A percentile compares a stretch with the other conserved stretches of the same genome.
Conservation (phyloP, 2,797 vertebrate species). For the Myioborus miniatus region DNA sequence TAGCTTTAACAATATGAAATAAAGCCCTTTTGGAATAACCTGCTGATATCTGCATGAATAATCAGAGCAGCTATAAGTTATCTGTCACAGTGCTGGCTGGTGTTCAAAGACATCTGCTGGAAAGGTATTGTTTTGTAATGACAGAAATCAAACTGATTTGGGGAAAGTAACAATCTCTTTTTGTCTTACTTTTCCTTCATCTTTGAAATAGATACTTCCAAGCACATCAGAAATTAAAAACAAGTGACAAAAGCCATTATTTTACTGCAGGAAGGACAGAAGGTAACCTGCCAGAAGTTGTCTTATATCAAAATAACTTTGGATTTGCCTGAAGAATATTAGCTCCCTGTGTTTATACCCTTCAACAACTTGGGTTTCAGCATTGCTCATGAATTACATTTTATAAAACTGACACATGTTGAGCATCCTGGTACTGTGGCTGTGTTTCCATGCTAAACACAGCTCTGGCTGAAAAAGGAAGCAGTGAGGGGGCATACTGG, state of each 20-base stretch:
- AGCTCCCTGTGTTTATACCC: background rate
- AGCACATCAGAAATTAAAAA: slow-evolving; percentile 28
- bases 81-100: slow-evolving; percentile 54
- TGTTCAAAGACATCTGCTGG: slow-evolving; percentile 59
- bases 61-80: slow-evolving; percentile 67
- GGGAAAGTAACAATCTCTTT: slow-evolving; percentile 44
- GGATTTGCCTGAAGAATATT: background rate
- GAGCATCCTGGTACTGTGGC: background rate
- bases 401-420: background rate
- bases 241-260: slow-evolving; percentile 33
- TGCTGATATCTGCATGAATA: slow-evolving; percentile 70
- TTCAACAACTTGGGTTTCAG: background rate
- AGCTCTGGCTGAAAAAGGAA: background rate
- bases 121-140: slow-evolving; percentile 67
- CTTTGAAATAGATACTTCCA: slow-evolving; percentile 55
- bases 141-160: slow-evolving; percentile 63
- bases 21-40: slow-evolving; percentile 70
- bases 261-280: slow-evolving; percentile 32
- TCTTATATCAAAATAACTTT: background rate
- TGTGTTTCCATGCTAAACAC: background rate
- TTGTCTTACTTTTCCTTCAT: slow-evolving; percentile 43
- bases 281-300: slow-evolving; percentile 3
- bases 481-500: background rate
- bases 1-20: slow-evolving; percentile 67
- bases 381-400: background rate